Evolutionary conservation across 2,888 invertebrate genomes (phyloP), one percentile per base, ranked within the genome.

Genomic region (Conops quadrifasciatus): DNA sequence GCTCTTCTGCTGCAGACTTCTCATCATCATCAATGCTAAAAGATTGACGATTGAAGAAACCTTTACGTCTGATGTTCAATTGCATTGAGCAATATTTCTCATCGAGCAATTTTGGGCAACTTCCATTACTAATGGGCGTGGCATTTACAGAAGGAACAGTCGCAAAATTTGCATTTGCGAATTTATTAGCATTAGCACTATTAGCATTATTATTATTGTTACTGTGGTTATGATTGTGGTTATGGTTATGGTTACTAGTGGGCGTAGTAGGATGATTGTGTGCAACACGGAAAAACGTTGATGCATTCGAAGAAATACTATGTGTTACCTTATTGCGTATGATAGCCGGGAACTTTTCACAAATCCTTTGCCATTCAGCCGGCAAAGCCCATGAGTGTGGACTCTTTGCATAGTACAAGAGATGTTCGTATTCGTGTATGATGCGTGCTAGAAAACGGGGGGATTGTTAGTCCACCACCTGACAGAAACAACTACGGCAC

Each of bases 291-390:
- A 72, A 70, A 36, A 36, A 36, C 36, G 36, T 36, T 66, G 51
- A 24, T 43, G 68, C 58, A 49, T 69, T 73, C 36, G 64, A 26
- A 69, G 72, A 73, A 70, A 63, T 81, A n/a, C 9, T 36, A 82
- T 81, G 67, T 76, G 76, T 86, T 86, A 86, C 86, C 86, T 86
- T 86, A 79, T 85, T 86, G 77, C 85, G 85, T 73, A 86, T 74
- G 76, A 86, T 84, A 75, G 83, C 78, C 75, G 85, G 86, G 73
- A 79, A 78, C 73, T 80, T 82, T 72, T 84, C 83, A 73, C 81
- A 76, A 71, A 86, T 86, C 74, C 81, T 83, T 47, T 79, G 77
- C 85, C 85, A 85, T 56, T 85, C 85, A 53, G 66, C 78, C 72
- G 86, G 86, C 72, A 85, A 74, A 59, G 82, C 81, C 84, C 85